Evolutionary conservation across 2,888 invertebrate species (phyloP), one percentile per base, ranked within the genome.

Genomic region (Spodoptera littoralis): DNA sequence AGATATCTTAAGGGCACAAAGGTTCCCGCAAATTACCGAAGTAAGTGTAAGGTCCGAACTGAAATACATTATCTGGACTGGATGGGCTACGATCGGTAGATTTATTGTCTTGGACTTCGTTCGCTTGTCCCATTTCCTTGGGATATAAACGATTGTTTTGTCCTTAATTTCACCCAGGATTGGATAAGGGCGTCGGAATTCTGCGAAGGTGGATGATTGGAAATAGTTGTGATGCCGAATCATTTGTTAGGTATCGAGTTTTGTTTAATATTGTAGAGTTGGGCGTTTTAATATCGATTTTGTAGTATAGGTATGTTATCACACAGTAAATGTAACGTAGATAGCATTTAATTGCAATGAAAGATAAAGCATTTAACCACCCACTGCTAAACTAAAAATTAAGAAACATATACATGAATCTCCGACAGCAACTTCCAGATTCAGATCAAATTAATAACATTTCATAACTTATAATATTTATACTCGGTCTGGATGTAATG

Each of bases 1-100:
- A 93, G 93, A 93, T 93, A 93, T 94, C 94, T 94, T 93, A 90
- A 91, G 92, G 93, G 92, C 92, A 92, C 93, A 93, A 93, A 94
- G 94, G 94, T 92, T 90, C 87, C 92, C 93, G 90, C 93, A 93
- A 94, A 93, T 94, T 93, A 92, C 92, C 92, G 92, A 94, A 94
- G 93, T 93, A 92, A 93, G 92, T 92, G 92, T 92, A 90, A 89
- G 90, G 90, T 91, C 91, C 92, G 93, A 93, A 94, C 93, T 88
- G 91, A 93, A 94, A 94, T 93, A 94, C 93, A 94, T 94, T 94
- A 94, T 93, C 93, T 87, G 88, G 89, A 85, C 86, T 87, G 88
- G 92, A 90, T 88, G 90, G 86, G 83, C 80, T 82, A 87, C 88
- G 86, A 90, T 89, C 88, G 87, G 85, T 80, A 89, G 90, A 91